A percentile compares a stretch with the other conserved stretches of the same genome.
phyloP scores from a whole-genome alignment of 2,797 vertebrate genomes.

The Avahi laniger region DNA sequence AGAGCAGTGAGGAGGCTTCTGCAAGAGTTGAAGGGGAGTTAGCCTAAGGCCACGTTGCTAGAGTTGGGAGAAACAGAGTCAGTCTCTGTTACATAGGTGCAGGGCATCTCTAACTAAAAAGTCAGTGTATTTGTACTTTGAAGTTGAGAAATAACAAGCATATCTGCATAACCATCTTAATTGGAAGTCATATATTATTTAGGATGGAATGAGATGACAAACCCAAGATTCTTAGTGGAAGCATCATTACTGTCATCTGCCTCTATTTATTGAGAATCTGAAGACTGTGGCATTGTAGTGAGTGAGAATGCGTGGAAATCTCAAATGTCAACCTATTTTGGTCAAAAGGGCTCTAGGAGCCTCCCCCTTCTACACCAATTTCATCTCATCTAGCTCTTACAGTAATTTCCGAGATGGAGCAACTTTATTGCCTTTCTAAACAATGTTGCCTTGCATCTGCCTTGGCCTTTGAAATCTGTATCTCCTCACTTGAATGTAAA shows the following conservation, averaged over 20 bases:
- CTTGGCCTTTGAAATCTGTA: not conserved
- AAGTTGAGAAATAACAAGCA: not conserved
- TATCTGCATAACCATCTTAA: not conserved
- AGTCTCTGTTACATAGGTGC: not conserved
- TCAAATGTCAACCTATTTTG: not conserved
- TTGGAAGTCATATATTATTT: not conserved
- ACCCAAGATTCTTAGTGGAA: not conserved
- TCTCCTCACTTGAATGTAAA: constrained; percentile 23
- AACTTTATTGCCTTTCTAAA: not conserved
- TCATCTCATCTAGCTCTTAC: not conserved
- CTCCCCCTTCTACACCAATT: not conserved
- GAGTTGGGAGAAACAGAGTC: not conserved
- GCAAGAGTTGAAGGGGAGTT: not conserved
- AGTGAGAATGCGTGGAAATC: not conserved
- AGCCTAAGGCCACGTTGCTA: not conserved
- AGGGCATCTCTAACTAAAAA: not conserved
- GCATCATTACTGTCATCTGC: not conserved
- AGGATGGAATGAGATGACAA: not conserved
- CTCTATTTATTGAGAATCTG: not conserved
- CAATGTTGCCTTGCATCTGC: not conserved
- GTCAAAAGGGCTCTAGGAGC: not conserved
- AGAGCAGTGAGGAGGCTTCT: not conserved
- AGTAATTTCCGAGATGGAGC: not conserved
- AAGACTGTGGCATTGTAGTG: not conserved
- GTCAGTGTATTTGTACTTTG: not conserved